Evolutionary conservation across 35 echinoderm and acorn worm genomes (phyloP).

Genomic region (Heliocidaris tuberculata): DNA sequence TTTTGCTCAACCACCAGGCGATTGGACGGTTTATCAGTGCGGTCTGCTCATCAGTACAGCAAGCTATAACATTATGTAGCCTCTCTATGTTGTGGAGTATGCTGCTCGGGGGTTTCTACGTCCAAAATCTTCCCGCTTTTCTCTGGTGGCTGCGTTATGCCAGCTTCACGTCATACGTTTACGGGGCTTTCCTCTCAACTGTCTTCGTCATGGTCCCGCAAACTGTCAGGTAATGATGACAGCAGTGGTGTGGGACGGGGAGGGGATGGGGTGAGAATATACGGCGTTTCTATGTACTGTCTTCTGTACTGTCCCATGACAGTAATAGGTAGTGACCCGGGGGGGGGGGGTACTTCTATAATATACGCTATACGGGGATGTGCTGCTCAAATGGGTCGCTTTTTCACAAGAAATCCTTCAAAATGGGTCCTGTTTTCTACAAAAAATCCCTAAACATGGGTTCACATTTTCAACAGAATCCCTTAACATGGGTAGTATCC

Average conservation of each 20-base stretch:
- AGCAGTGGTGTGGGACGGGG: background rate
- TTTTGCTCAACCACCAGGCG: slow-evolving; percentile 46
- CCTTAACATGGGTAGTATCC: too few species aligned
- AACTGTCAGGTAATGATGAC: background rate
- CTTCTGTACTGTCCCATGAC: too few species aligned
- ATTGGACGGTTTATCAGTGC: slow-evolving; percentile 72
- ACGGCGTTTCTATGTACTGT: too few species aligned
- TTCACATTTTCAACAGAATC: too few species aligned
- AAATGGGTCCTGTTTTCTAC: too few species aligned
- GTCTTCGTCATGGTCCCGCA: slow-evolving; percentile 8
- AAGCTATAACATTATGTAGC: slow-evolving; percentile 50
- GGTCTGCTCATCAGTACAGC: slow-evolving; percentile 36
- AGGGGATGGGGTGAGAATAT: background rate
- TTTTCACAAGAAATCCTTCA: too few species aligned
- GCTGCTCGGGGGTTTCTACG: slow-evolving; percentile 77
- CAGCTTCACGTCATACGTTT: slow-evolving; percentile 71
- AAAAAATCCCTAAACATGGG: too few species aligned
- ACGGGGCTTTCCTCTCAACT: background rate
- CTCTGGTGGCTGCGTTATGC: slow-evolving; percentile 67
- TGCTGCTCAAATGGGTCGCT: too few species aligned
- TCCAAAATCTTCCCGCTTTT: slow-evolving; percentile 59
- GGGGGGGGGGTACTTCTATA: background rate
- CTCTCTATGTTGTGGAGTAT: slow-evolving; percentile 67
- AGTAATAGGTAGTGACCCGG: too few species aligned
- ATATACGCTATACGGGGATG: background rate